phyloP scores from a whole-genome alignment of 1,140 invertebrate species.

The Cardiocondyla obscurior region DNA sequence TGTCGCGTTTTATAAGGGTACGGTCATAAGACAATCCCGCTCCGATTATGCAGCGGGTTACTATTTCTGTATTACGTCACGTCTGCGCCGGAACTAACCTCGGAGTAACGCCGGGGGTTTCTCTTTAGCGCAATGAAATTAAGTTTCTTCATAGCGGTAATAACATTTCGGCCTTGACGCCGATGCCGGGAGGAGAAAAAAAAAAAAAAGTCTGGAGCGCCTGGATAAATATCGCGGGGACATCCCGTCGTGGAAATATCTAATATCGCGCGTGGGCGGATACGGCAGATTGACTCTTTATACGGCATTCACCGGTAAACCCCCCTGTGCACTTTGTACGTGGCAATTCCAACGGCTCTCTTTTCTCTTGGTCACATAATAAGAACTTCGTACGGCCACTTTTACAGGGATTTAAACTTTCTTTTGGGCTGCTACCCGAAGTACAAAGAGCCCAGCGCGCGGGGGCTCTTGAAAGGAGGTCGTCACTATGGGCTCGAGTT shows the following conservation, averaged over 20 bases:
- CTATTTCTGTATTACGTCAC: background rate
- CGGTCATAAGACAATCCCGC: background rate
- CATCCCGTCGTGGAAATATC: background rate
- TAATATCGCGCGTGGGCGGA: background rate
- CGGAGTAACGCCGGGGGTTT: background rate
- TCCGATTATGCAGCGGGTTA: background rate
- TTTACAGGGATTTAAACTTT: slow-evolving; percentile 69
- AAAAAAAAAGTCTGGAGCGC: background rate
- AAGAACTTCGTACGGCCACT: slow-evolving; percentile 66
- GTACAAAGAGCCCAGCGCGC: slow-evolving; percentile 53
- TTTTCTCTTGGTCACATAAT: slow-evolving; percentile 54
- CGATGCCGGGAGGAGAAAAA: background rate
- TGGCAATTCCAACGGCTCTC: slow-evolving; percentile 25
- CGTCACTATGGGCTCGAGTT: slow-evolving; percentile 62
- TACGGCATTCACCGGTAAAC: slow-evolving; percentile 31
- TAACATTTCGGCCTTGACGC: background rate
- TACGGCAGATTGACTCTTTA: slow-evolving; percentile 20
- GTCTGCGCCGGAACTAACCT: slow-evolving; percentile 8
- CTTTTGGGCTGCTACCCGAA: slow-evolving; percentile 56
- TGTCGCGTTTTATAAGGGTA: slow-evolving; percentile 35
- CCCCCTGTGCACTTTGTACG: slow-evolving; percentile 14
- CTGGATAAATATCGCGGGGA: background rate
- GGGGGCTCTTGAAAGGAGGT: slow-evolving; percentile 41
- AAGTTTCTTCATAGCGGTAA: background rate
- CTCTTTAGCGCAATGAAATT: slow-evolving; percentile 3